Evolutionary conservation across 1,140 invertebrate genomes (phyloP).

Genomic region (Drosophila ambigua): DNA sequence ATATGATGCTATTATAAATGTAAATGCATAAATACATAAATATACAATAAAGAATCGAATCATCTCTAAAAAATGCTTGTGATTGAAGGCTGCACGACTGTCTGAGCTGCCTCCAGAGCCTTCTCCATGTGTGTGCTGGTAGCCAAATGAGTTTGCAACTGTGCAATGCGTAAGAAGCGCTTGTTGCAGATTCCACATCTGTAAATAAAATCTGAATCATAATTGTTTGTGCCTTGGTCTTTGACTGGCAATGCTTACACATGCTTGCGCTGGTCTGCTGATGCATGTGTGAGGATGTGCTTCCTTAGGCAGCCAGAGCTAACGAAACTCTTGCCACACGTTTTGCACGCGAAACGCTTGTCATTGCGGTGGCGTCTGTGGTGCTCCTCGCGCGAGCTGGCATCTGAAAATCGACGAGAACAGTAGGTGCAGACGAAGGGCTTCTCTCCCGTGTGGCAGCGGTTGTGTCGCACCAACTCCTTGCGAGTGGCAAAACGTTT

Average conservation of each 20-base stretch:
- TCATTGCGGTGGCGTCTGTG: slow-evolving; percentile 38
- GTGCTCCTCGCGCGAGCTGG: slow-evolving; percentile 24
- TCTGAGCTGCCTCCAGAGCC: background rate
- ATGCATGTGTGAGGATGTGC: slow-evolving; percentile 26
- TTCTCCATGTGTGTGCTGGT: slow-evolving; percentile 13
- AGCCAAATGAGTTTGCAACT: slow-evolving; percentile 7
- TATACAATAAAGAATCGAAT: too few relatives aligned
- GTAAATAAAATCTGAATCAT: background rate
- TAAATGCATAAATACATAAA: too few relatives aligned
- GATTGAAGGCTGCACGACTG: too few relatives aligned
- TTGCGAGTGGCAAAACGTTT: slow-evolving; percentile 37
- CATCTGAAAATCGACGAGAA: slow-evolving; percentile 22
- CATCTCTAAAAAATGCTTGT: too few relatives aligned
- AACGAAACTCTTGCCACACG: slow-evolving; percentile 36
- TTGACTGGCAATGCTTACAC: slow-evolving; percentile 8
- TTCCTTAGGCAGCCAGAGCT: slow-evolving; percentile 41
- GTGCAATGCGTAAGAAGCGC: slow-evolving; percentile 3
- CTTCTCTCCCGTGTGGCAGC: slow-evolving; percentile 38
- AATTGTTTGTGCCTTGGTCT: too few relatives aligned
- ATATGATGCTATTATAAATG: too few relatives aligned
- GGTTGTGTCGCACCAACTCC: slow-evolving; percentile 32
- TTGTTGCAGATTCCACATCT: slow-evolving; percentile 30
- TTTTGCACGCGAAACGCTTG: slow-evolving; percentile 19
- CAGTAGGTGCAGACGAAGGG: slow-evolving; percentile 40
- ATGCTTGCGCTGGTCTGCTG: background rate